A percentile compares a stretch with the other conserved stretches of the same genome.
These are phyloP conservation scores for Rhinolophus ferrumequinum DNA, from an alignment of 2,113 vertebrate species.

Conservation along the genomic window DNA sequence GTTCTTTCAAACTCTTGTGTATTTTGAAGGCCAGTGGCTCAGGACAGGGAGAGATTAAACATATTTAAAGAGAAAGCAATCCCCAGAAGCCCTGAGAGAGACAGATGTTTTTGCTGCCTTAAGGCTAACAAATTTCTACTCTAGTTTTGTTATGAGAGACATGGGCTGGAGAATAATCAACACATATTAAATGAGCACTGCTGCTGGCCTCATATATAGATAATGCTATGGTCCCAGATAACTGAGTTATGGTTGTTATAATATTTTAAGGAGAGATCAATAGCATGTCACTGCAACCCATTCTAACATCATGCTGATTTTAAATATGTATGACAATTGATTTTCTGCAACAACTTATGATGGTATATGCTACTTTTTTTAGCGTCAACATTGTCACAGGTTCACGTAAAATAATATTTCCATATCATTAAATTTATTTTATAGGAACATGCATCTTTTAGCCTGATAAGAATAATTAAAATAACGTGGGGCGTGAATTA, in stretches of 20 bases:
- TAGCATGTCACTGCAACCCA: neutral
- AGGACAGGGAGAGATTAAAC: neutral
- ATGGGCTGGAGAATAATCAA: neutral
- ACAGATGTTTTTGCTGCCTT: neutral
- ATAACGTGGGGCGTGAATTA: neutral
- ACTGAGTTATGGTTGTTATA: neutral
- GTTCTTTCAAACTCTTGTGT: neutral
- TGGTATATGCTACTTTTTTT: neutral
- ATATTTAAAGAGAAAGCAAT: neutral
- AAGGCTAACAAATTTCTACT: neutral
- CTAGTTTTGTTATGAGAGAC: neutral
- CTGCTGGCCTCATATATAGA: neutral
- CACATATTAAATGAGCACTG: neutral
- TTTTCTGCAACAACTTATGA: neutral
- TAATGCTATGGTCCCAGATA: neutral
- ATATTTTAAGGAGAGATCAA: neutral
- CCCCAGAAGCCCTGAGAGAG: neutral
- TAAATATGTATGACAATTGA: neutral
- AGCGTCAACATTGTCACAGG: neutral
- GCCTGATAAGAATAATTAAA: neutral
- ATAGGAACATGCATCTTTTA: neutral
- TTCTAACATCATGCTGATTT: neutral
- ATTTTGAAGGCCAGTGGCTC: neutral
- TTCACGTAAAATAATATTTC: neutral
- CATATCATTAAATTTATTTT: neutral